Conservation (phyloP, 2,888 invertebrate species). For the Macropis europaea region DNA sequence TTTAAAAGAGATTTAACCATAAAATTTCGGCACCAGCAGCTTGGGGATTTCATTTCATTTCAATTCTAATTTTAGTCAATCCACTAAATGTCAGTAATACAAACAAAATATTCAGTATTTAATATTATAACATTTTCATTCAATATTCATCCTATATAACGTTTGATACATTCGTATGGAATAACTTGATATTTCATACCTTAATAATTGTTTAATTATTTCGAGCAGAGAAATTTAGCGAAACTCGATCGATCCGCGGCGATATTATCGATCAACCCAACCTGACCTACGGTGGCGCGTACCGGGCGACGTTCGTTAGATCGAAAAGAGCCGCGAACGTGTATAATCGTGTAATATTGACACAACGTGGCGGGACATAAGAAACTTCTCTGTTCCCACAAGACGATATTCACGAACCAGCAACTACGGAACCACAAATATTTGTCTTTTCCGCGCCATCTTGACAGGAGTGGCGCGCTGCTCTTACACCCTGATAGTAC, state of each 20-base stretch:
- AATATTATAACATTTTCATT: too few relatives aligned
- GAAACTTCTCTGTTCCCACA: slow-evolving; percentile 41
- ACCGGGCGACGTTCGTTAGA: slow-evolving; percentile 3
- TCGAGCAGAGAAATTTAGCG: too few relatives aligned
- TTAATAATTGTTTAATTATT: too few relatives aligned
- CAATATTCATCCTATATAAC: too few relatives aligned
- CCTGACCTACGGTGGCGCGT: not conserved
- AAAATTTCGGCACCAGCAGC: too few relatives aligned
- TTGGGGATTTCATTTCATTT: too few relatives aligned
- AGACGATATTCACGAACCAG: slow-evolving; percentile 22
- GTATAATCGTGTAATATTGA: slow-evolving; percentile 40
- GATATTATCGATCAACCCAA: slow-evolving; percentile 7
- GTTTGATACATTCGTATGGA: too few relatives aligned
- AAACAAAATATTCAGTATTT: too few relatives aligned
- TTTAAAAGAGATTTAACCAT: too few relatives aligned
- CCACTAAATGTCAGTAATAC: too few relatives aligned
- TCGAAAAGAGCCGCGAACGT: not conserved
- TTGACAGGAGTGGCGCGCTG: slow-evolving; percentile 50
- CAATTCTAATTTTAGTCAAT: too few relatives aligned
- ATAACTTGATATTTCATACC: too few relatives aligned
- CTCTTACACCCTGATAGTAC: slow-evolving; percentile 9
- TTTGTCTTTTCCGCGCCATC: slow-evolving; percentile 59
- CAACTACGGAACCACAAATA: slow-evolving; percentile 50
- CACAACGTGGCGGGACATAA: slow-evolving; percentile 29
- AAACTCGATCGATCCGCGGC: slow-evolving; percentile 14